Conservation (phyloP, 2,113 vertebrate genomes). For the Pelusios castaneus region DNA sequence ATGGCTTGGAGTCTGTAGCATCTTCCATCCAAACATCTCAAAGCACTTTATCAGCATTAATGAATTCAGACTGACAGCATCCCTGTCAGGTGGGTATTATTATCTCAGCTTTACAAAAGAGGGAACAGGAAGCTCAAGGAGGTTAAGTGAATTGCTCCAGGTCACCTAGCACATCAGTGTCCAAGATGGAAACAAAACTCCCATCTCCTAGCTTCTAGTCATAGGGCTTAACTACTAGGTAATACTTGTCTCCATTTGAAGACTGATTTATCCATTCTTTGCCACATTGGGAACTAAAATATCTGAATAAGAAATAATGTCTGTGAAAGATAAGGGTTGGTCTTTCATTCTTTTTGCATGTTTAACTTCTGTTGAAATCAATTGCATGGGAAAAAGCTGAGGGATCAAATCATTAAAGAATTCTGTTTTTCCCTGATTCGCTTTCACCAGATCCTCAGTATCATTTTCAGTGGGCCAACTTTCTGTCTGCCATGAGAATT, state of each 20-base stretch:
- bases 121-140: not conserved
- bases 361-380: not conserved
- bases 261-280: not conserved
- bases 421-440: not conserved
- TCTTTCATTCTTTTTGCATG: not conserved
- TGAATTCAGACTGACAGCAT: not conserved
- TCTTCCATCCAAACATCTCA: not conserved
- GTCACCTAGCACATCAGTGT: not conserved
- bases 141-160: not conserved
- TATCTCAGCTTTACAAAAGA: not conserved
- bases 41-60: not conserved
- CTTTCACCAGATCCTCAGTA: fast-evolving
- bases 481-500: not conserved
- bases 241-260: not conserved
- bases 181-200: not conserved
- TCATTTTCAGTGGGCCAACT: not conserved
- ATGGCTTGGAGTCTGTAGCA: not conserved
- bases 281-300: not conserved
- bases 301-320: not conserved
- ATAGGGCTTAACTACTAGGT: not conserved
- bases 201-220: not conserved
- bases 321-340: not conserved
- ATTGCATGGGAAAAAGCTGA: not conserved
- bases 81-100: not conserved
- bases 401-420: not conserved